Percentiles rank a stretch among this genome's conserved stretches.
phyloP scores from a whole-genome alignment of 2,888 invertebrate genomes.

The Ophion costatus region DNA sequence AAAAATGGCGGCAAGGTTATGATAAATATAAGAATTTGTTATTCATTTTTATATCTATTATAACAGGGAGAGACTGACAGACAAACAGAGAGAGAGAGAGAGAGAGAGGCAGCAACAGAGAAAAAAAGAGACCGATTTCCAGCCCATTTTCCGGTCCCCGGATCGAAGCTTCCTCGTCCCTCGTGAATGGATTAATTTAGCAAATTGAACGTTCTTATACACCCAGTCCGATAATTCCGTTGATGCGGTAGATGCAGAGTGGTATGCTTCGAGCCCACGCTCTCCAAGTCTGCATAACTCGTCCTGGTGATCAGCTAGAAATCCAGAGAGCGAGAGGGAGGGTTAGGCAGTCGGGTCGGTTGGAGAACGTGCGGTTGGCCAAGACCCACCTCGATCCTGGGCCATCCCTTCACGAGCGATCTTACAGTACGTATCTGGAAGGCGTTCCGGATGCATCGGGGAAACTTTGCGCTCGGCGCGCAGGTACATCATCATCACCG shows the following conservation, averaged over 20 bases:
- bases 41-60: no score
- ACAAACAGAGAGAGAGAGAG: neutral
- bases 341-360: neutral
- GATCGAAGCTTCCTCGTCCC: constrained; percentile 23
- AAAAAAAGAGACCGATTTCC: constrained; percentile 6
- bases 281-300: constrained; percentile 43
- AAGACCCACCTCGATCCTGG: constrained; percentile 43
- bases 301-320: constrained; percentile 38
- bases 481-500: constrained; percentile 40
- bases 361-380: constrained; percentile 29
- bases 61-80: no score
- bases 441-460: constrained; percentile 19
- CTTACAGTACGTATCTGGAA: constrained; percentile 6
- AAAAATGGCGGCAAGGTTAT: no score
- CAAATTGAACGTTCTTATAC: constrained; percentile 82
- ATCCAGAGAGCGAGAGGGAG: constrained; percentile 1
- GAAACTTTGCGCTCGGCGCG: constrained; percentile 36
- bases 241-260: constrained; percentile 53
- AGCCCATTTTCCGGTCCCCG: constrained; percentile 36
- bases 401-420: constrained; percentile 5
- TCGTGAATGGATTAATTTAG: constrained; percentile 80
- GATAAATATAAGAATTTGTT: no score
- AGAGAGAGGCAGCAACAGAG: neutral
- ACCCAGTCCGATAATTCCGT: constrained; percentile 82
- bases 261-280: constrained; percentile 46